These are phyloP conservation scores for Imbricaverruca yamaguchii DNA, from an alignment of 2,888 invertebrate genomes.

Conservation along the genomic window DNA sequence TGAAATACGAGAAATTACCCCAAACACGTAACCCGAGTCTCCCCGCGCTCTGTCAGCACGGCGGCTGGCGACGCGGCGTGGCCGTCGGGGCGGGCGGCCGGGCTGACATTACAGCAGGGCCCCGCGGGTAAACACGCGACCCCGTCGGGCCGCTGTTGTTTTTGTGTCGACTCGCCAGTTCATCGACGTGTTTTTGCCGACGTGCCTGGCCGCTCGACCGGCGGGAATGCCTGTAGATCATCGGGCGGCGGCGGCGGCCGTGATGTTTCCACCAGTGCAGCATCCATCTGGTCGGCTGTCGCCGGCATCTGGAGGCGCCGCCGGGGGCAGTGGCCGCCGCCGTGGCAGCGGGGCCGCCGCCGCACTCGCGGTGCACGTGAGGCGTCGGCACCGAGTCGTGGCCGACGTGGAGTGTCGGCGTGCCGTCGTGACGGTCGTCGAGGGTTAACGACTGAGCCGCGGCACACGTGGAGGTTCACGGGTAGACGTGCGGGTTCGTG, in stretches of 20 bases:
- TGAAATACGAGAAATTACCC: slow-evolving; percentile 3
- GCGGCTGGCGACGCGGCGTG: neutral
- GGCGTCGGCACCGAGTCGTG: no score
- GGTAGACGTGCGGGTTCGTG: no score
- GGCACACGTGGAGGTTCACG: no score
- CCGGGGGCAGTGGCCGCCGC: neutral
- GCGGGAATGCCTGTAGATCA: neutral
- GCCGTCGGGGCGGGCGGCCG: neutral
- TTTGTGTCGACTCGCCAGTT: neutral
- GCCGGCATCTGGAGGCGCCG: neutral
- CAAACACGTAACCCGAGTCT: neutral
- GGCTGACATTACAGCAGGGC: neutral
- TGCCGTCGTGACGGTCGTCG: no score
- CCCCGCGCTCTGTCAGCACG: no score
- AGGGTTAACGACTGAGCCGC: no score
- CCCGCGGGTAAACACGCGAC: slow-evolving; percentile 1
- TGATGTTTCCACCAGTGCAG: neutral
- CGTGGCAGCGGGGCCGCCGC: no score
- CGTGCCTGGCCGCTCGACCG: neutral
- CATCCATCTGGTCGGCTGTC: neutral
- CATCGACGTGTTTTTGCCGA: neutral
- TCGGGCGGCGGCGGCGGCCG: neutral
- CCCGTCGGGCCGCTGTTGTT: neutral
- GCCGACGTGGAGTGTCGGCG: no score
- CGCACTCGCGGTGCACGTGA: no score